Conservation (phyloP, 2,888 invertebrate genomes). For the Cantharis rufa region DNA sequence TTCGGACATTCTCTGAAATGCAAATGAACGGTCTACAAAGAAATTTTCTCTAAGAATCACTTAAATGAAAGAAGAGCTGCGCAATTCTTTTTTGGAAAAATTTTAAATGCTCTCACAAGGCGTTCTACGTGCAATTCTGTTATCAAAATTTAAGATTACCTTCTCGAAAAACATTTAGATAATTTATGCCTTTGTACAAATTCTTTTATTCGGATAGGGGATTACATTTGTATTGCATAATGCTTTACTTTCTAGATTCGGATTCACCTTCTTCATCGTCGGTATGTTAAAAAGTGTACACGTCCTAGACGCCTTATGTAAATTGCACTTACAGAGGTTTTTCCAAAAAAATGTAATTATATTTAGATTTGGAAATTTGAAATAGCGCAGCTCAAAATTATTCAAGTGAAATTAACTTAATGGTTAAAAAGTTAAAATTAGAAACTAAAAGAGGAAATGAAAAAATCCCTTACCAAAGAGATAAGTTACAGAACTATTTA, state of each 20-base stretch:
- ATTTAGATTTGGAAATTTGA: neutral
- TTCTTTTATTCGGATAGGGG: too few species aligned
- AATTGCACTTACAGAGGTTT: neutral
- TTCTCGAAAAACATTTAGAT: too few species aligned
- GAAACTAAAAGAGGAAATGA: slow-evolving; percentile 10
- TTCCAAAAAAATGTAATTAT: neutral
- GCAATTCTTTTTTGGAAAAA: neutral
- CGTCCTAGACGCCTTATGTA: neutral
- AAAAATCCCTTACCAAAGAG: slow-evolving; percentile 16
- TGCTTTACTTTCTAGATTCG: too few species aligned
- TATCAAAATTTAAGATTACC: too few species aligned
- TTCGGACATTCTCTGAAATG: slow-evolving; percentile 83
- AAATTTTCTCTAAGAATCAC: slow-evolving; percentile 30
- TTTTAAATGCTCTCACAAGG: neutral
- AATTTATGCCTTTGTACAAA: too few species aligned
- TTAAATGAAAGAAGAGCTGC: slow-evolving; percentile 13
- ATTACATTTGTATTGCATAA: too few species aligned
- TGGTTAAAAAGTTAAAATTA: slow-evolving; percentile 9
- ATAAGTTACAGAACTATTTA: slow-evolving; percentile 15
- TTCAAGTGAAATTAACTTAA: slow-evolving; percentile 10
- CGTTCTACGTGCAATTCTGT: neutral
- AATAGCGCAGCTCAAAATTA: slow-evolving; percentile 7
- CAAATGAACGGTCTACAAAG: slow-evolving; percentile 56
- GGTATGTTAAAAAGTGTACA: too few species aligned
- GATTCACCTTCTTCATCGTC: too few species aligned